Evolutionary conservation across 2,113 vertebrate species (phyloP).

Genomic region (Oncorhynchus tshawytscha): DNA sequence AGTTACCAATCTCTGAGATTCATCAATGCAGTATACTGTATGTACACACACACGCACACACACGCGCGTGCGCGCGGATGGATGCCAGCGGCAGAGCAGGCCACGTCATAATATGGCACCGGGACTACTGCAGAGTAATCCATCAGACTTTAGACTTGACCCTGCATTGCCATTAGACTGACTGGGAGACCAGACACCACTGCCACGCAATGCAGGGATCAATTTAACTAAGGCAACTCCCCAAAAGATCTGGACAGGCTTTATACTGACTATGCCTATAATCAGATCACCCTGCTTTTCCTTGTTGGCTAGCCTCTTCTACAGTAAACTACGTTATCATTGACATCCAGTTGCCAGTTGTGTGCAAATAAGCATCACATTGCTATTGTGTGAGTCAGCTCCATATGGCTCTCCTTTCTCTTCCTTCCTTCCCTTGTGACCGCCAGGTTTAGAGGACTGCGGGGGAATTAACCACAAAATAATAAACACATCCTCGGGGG

Average conservation of each 20-base stretch:
- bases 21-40: constrained; percentile 9
- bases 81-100: constrained; percentile 32
- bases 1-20: neutral
- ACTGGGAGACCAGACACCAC: neutral
- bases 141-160: neutral
- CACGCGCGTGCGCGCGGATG: constrained; percentile 6
- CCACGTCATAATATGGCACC: neutral
- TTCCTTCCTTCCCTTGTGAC: neutral
- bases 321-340: neutral
- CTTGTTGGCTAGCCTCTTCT: neutral
- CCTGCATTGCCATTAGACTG: neutral
- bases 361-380: neutral
- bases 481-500: too few species aligned
- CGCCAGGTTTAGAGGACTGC: neutral
- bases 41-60: neutral
- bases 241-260: neutral
- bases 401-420: neutral
- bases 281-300: neutral
- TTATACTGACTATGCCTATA: neutral
- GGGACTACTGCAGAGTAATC: neutral
- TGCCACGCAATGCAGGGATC: neutral
- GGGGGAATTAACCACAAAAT: neutral
- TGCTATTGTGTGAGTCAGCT: neutral
- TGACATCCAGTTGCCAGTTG: neutral
- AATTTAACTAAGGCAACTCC: neutral